phyloP scores from a whole-genome alignment of 2,113 vertebrate species.

The Silurus glanis region DNA sequence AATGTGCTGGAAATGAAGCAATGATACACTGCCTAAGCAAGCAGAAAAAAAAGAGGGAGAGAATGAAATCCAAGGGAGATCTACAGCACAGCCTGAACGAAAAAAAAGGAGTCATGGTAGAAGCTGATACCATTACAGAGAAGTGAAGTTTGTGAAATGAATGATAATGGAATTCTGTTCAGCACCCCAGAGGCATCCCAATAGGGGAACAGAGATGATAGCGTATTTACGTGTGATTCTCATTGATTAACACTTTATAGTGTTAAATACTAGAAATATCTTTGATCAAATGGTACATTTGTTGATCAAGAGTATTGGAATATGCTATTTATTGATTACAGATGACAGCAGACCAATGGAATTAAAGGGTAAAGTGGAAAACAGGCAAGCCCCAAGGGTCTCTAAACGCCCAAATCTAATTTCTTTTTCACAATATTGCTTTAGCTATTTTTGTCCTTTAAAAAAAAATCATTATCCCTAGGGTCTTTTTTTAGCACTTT shows the following conservation, averaged over 20 bases:
- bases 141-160: conserved; percentile 34
- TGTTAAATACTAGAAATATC: conserved; percentile 23
- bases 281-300: conserved; percentile 13
- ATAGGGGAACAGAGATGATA: neutral
- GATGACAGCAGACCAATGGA: neutral
- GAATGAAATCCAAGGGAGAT: neutral
- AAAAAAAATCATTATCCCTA: neutral
- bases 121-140: conserved; percentile 11
- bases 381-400: neutral
- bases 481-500: neutral
- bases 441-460: neutral
- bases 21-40: conserved; percentile 24
- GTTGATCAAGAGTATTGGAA: conserved; percentile 1
- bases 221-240: neutral
- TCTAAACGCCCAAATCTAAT: conserved; percentile 12
- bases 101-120: neutral
- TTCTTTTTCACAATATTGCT: conserved; percentile 19
- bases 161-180: conserved; percentile 35
- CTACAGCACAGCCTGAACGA: neutral
- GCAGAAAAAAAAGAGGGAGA: conserved; percentile 31
- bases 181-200: conserved; percentile 22
- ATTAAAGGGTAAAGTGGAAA: conserved; percentile 4
- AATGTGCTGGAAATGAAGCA: conserved; percentile 21
- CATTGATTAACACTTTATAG: conserved; percentile 26
- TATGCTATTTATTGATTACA: conserved; percentile 35